Base-by-base conservation (phyloP, 2,888 invertebrate genomes). In the Melieria picta region DNA sequence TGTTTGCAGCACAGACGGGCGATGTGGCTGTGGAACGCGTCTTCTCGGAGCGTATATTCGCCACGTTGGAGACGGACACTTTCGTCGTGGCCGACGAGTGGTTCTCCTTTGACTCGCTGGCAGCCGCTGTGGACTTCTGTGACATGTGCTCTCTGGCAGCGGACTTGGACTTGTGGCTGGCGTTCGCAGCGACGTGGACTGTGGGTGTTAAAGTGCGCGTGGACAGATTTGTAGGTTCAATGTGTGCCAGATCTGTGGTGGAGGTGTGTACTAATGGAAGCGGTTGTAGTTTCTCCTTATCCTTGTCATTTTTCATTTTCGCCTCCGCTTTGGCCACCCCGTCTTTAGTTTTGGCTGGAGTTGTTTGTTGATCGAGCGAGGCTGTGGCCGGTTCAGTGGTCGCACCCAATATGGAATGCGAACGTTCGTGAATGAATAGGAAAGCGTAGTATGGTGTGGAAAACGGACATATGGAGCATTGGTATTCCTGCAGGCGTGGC, bases 341-440 rank as follows among this genome's bases (percentile, higher is more conserved):
- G 46, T 6, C 43, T 48, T 5, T 11, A 6, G 58, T 52, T 65
- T 55, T 43, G 55, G 50, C 52, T 65, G 55, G 61, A 10, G 1
- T 11, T 48, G 13, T 72, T 77, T 79, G 67, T 10, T 58, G 65
- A n/a, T 48, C 61, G 42, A 61, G 1, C 47, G 76, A 9, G 69
- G 71, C 10, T 57, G 30, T 65, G 69, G 64, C 42, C 16, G 45
- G 46, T 1, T 65, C 43, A 16, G 43, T 42, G 48, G 47, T 42
- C 7, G 57, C 67, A 7, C 80, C 87, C 13, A 86, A 78, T 73
- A 87, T 81, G 48, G 89, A 87, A 86, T 96, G 96, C 57, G 95
- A 94, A 79, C 95, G 91, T 86, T 97, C 97, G 88, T 97, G 97
- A 65, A 96, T 94, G 86, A 95, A 96, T 78, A 97, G 89, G 82